Evolutionary conservation across 2,797 vertebrate genomes (phyloP).

Genomic region (Todus mexicanus): DNA sequence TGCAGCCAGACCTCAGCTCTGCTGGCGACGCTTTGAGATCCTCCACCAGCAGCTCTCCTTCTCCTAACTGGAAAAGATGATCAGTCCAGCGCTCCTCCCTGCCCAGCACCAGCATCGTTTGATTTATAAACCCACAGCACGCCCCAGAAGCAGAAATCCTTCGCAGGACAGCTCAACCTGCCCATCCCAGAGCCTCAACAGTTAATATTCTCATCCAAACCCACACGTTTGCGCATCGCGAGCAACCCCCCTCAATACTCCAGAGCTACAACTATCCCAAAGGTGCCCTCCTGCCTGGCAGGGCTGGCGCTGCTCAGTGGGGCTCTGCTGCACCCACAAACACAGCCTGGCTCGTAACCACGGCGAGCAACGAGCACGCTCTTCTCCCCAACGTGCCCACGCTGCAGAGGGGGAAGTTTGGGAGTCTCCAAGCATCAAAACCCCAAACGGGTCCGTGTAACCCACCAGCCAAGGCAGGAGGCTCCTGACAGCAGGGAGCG

Average conservation of each 20-base stretch:
- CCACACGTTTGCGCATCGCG: fast-evolving
- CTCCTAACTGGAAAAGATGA: not conserved
- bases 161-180: not conserved
- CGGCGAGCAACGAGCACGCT: fast-evolving
- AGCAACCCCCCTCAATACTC: not conserved
- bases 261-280: not conserved
- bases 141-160: not conserved
- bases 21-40: not conserved
- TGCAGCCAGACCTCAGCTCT: not conserved
- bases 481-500: not conserved
- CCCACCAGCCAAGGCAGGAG: not conserved
- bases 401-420: not conserved
- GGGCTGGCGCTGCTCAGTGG: not conserved
- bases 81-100: not conserved
- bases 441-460: fast-evolving
- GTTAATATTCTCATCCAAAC: not conserved
- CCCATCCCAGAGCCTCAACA: not conserved
- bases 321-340: not conserved
- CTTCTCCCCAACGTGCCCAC: not conserved
- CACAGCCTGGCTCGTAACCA: not conserved
- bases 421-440: not conserved
- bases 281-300: not conserved
- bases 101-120: not conserved
- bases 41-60: not conserved
- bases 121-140: not conserved